Evolutionary conservation across 1,140 invertebrate species (phyloP), one percentile per base, ranked within the genome.

Genomic region (Brachionus angularis): DNA sequence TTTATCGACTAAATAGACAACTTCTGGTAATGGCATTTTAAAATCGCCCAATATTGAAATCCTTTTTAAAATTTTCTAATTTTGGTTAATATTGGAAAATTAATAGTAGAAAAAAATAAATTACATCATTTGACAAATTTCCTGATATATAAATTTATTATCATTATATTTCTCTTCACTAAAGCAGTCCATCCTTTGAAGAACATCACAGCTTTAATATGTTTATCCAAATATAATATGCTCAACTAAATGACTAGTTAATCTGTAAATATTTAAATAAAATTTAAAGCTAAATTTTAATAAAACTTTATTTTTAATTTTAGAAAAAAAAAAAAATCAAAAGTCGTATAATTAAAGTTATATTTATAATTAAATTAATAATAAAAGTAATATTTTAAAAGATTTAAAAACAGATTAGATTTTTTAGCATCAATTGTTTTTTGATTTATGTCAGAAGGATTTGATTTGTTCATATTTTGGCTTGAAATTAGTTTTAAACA

Each of bases 311-410:
- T 58, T 58, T 58, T 39, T 58, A 39, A 34, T 39, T 14, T 21
- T 21, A 21, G 39, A 58, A 58, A 42, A 39, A 39, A 21, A 39
- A 5, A 25, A 39, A 39, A 39, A 58, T 23, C 21, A 58, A 25
- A 39, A 36, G 14, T 39, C 25, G 23, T 8, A n/a, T n/a, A n/a
- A n/a, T n/a, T n/a, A n/a, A n/a, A n/a, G n/a, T n/a, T n/a, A n/a
- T n/a, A 39, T 58, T 42, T 42, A 42, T 7, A 7, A 42, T 14
- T 42, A 8, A 42, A 14, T 34, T 39, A 23, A 58, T 58, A 39
- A 39, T 58, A 29, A 58, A 58, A 58, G 25, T 58, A 58, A 58
- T 58, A 58, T 39, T 58, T 39, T 58, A 58, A 58, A 23, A 58
- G 23, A 39, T 58, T 58, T 58, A 58, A 39, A 58, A 58, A 58